phyloP scores from a whole-genome alignment of 2,888 invertebrate genomes.

The Drosophila fulvimacula region DNA sequence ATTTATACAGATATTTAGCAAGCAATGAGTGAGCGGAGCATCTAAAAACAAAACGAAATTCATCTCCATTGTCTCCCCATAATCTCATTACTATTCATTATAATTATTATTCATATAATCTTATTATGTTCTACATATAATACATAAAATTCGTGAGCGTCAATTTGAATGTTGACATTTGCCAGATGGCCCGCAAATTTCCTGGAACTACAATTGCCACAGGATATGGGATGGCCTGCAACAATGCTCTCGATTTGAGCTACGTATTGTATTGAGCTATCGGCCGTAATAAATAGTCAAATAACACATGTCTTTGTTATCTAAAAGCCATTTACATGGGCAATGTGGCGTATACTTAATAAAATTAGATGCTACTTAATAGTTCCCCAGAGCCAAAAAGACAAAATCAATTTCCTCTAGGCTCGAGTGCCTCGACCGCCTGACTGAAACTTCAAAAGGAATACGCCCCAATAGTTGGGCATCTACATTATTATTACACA shows the following conservation, averaged over 20 bases:
- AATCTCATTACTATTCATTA: slow-evolving; percentile 1
- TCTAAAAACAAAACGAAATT: background rate
- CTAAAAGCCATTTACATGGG: background rate
- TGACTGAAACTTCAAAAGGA: slow-evolving; percentile 4
- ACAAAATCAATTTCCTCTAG: slow-evolving; percentile 30
- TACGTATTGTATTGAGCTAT: slow-evolving; percentile 32
- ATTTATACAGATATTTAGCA: background rate
- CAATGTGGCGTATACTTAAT: slow-evolving; percentile 35
- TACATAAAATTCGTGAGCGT: background rate
- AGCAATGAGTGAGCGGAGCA: background rate
- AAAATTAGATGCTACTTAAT: slow-evolving; percentile 24
- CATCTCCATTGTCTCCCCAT: background rate
- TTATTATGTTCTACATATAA: background rate
- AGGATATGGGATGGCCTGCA: background rate
- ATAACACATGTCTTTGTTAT: background rate
- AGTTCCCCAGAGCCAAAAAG: slow-evolving; percentile 2
- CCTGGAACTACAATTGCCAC: background rate
- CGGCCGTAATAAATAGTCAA: slow-evolving; percentile 31
- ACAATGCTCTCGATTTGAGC: background rate
- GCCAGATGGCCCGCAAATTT: background rate
- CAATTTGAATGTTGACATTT: background rate
- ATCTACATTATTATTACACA: background rate
- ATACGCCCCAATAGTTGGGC: background rate
- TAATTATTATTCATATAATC: background rate
- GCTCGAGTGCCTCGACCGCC: slow-evolving; percentile 20